Evolutionary conservation across 2,797 vertebrate species (phyloP).

Genomic region (Chelidonichthys spinosus): DNA sequence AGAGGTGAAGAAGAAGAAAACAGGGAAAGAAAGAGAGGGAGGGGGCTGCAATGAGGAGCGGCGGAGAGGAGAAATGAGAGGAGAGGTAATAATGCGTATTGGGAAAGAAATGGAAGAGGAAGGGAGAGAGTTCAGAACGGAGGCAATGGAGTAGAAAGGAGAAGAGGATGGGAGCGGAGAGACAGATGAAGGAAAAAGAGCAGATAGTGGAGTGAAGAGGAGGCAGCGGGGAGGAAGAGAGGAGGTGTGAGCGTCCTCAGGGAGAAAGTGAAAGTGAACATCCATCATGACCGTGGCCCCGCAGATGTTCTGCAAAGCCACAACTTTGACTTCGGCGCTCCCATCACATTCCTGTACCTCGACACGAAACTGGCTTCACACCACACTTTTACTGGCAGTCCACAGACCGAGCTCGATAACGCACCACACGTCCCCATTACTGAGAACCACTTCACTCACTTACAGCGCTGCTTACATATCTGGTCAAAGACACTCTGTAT

Average conservation of each 20-base stretch:
- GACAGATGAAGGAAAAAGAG: constrained; percentile 33
- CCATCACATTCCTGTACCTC: constrained; percentile 62
- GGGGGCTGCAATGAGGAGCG: constrained; percentile 35
- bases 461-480: constrained; percentile 49
- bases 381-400: constrained; percentile 58
- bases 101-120: constrained; percentile 47
- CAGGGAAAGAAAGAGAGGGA: constrained; percentile 3
- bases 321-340: constrained; percentile 62
- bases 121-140: constrained; percentile 32
- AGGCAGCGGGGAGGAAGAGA: neutral
- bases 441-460: constrained; percentile 65
- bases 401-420: constrained; percentile 62
- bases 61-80: constrained; percentile 45
- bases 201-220: constrained; percentile 11
- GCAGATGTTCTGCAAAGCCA: constrained; percentile 64
- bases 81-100: constrained; percentile 61
- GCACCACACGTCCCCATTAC: constrained; percentile 51
- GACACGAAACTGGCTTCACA: constrained; percentile 39
- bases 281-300: constrained; percentile 65
- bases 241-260: constrained; percentile 63
- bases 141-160: constrained; percentile 53
- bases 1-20: constrained; percentile 65
- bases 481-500: constrained; percentile 51
- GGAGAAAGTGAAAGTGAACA: constrained; percentile 60
- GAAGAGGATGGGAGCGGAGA: constrained; percentile 9